Base-by-base conservation (phyloP, 2,797 vertebrate species). In the Micromesistius poutassou region DNA sequence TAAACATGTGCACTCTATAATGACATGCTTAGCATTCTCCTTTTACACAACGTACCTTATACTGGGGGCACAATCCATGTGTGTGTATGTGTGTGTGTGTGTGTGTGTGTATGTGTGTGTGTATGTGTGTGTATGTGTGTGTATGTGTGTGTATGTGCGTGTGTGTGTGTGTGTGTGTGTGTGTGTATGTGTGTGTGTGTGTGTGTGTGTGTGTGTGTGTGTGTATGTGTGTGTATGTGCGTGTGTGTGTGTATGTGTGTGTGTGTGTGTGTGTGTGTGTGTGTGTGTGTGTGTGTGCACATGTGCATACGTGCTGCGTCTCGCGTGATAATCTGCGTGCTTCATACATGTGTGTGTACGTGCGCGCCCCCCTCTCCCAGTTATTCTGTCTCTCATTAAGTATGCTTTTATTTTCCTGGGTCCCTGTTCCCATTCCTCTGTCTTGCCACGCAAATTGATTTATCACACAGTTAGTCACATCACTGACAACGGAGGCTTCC, bases 1-100 rank as follows among this genome's bases (percentile, higher is more conserved):
- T 82, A 76, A 87, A 81, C 46, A 22, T 19, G 16, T 5, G 16
- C 46, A 22, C 14, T 55, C 46, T 55, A 55, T 55, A 55, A 55
- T 55, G 16, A 22, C 46, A 55, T 22, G 16, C 19, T 22, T 55
- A 55, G 22, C 19, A 55, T 55, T 55, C 16, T 55, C 46, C 42
- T 16, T 46, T 19, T 55, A 22, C 16, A 55, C 6, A 4, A 1
- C 22, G 19, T 55, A n/a, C 46, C 3, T 16, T 55, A 16, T 19
- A 55, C 46, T 5, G 46, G 46, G 46, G 19, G 19, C 46, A 3
- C 19, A 7, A 55, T 16, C 42, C 42, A 46, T 22, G 46, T 4
- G 7, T 46, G 13, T 16, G 42, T 14, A 14, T 10, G 14, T 46
- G 42, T 46, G 42, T 46, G 42, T 46, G 42, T 46, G 42, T 16